These are phyloP conservation scores for Mesorhabditis spiculigera DNA, from an alignment of 2,888 invertebrate genomes.

Conservation along the genomic window DNA sequence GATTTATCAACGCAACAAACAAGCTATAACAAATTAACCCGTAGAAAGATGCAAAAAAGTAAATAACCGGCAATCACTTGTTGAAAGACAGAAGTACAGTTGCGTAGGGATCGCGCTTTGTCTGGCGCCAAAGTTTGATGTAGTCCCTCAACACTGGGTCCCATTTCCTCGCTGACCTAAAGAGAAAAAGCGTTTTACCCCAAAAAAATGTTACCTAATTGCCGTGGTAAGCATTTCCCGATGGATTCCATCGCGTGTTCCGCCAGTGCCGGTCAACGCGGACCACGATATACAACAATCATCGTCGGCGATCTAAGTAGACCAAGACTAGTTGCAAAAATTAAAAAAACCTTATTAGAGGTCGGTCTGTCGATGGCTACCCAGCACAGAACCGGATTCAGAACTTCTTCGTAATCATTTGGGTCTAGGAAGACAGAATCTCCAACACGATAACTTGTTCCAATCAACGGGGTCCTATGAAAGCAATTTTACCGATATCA, in stretches of 20 bases:
- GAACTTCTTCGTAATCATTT: not conserved
- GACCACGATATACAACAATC: not conserved
- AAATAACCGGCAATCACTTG: not conserved
- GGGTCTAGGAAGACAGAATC: not conserved
- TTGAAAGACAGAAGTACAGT: not conserved
- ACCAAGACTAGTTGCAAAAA: not conserved
- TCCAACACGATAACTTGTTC: not conserved
- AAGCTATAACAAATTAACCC: constrained; percentile 3
- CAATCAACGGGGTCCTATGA: not conserved
- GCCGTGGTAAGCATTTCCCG: not conserved
- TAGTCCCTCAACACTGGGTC: not conserved
- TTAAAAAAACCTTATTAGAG: not conserved
- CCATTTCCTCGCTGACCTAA: constrained; percentile 2
- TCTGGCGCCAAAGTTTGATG: not conserved
- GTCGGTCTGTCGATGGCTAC: not conserved
- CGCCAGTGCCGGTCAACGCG: not conserved
- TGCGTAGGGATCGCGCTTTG: not conserved
- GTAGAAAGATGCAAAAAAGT: constrained; percentile 1
- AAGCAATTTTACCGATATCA: not conserved
- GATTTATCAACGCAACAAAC: not conserved
- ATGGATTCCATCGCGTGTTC: not conserved
- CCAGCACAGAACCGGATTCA: not conserved
- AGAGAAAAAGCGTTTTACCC: not conserved
- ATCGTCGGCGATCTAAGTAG: constrained; percentile 1
- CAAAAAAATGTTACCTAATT: not conserved